phyloP scores from a whole-genome alignment of 2,888 invertebrate genomes.

The Apomyelois bistriatella region DNA sequence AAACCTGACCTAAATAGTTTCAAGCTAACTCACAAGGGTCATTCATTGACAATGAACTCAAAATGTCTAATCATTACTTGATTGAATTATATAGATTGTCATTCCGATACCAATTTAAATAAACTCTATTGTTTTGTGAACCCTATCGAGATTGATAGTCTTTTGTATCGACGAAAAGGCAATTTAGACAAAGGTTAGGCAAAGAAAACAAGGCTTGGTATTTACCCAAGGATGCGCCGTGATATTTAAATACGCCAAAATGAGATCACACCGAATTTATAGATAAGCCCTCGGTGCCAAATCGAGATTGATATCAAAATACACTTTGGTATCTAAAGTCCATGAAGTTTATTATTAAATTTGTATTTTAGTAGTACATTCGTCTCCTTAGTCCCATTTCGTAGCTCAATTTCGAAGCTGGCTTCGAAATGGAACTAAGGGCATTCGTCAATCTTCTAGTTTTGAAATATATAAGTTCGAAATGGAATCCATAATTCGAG shows the following conservation, averaged over 20 bases:
- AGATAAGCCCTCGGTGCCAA: conserved; percentile 27
- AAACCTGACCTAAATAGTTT: conserved; percentile 54
- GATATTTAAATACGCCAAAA: conserved; percentile 20
- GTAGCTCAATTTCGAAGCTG: no score
- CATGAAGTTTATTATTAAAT: background rate
- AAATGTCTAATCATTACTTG: conserved; percentile 50
- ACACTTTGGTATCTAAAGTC: conserved; percentile 24
- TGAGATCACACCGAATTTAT: conserved; percentile 20
- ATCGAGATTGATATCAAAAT: conserved; percentile 51
- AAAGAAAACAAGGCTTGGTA: conserved; percentile 29
- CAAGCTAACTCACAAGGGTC: conserved; percentile 42
- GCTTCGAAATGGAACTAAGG: no score
- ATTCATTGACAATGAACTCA: conserved; percentile 68
- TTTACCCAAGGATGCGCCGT: conserved; percentile 46
- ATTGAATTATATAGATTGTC: conserved; percentile 41
- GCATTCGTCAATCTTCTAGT: no score
- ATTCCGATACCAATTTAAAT: conserved; percentile 24
- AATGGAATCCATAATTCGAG: no score
- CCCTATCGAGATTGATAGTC: conserved; percentile 33
- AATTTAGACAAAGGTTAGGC: conserved; percentile 35
- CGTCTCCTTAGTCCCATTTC: no score
- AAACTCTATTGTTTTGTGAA: conserved; percentile 29
- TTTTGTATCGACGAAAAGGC: conserved; percentile 28
- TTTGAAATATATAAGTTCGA: no score
- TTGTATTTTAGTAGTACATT: background rate